These are phyloP conservation scores for Sakesphorus luctuosus DNA, from an alignment of 2,113 vertebrate genomes.

Conservation along the genomic window DNA sequence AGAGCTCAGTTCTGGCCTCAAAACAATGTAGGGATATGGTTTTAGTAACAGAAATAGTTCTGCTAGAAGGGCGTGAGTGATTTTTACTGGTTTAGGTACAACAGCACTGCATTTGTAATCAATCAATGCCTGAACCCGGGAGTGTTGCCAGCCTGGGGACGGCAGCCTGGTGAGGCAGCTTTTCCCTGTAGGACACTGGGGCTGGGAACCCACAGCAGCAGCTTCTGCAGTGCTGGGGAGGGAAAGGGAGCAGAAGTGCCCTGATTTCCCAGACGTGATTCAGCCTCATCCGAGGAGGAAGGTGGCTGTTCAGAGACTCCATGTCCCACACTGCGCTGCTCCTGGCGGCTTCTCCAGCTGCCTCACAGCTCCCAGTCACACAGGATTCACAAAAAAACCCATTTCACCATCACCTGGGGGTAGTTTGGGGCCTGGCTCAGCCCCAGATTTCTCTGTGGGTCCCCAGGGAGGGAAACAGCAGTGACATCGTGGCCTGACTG, in stretches of 20 bases:
- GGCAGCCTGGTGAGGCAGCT: background rate
- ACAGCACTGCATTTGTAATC: background rate
- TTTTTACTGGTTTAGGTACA: background rate
- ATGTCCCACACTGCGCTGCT: background rate
- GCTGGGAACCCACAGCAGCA: background rate
- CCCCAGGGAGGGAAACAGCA: background rate
- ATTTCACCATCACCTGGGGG: background rate
- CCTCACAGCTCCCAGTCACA: accelerated
- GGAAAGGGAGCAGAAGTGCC: background rate
- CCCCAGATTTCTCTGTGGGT: background rate
- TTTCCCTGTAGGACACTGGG: background rate
- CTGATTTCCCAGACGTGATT: background rate
- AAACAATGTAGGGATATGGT: background rate
- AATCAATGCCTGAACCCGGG: background rate
- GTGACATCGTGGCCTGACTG: accelerated
- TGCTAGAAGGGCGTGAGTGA: background rate
- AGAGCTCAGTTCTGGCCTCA: background rate
- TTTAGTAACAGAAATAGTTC: background rate
- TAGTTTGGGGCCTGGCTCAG: background rate
- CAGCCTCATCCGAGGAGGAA: background rate
- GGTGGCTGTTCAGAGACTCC: background rate
- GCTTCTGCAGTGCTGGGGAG: background rate
- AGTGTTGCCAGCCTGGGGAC: background rate
- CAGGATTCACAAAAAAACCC: background rate
- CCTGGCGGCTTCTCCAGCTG: background rate